Base-by-base conservation (phyloP, 2,888 invertebrate species). In the Monochamus alternatus region DNA sequence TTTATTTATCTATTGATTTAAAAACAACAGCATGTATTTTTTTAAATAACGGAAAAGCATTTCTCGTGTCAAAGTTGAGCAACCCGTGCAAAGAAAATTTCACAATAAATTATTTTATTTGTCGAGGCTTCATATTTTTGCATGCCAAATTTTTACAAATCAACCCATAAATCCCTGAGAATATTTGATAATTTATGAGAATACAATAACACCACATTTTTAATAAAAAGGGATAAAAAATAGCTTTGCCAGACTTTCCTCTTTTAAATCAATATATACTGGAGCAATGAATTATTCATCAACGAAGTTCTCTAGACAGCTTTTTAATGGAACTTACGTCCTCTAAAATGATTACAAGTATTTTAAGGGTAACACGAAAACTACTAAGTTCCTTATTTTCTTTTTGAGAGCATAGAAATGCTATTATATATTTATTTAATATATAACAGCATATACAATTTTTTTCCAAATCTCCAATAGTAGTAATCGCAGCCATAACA, bases 241-340 rank as follows among this genome's bases (percentile, higher is more conserved):
- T 60, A 12, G 69, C 69, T 62, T 62, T 60, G 31, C 69, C 31
- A 60, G 60, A 69, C 69, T 69, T 69, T 69, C 31, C 32, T 69
- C 69, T 47, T 69, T 69, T 69, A 69, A 69, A 69, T 69, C 69
- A 69, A 69, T 69, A 69, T 60, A 69, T 47, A 69, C 60, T 69
- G 59, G 44, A n/a, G 47, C 44, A 59, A 69, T 69, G 69, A 69
- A 69, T 69, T 60, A 69, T 69, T 69, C 69, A 69, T 69, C 60
- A 38, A 60, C 31, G 47, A 60, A 69, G 43, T 69, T 58, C 47
- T 60, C 60, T 69, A 47, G 69, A 69, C 69, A 69, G 69, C 69
- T 69, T 69, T 69, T 69, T 69, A 69, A 69, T 69, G 69, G 69
- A 69, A 69, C 69, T 69, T 69, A 59, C 68, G 58, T 69, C 59